Conservation (phyloP, 2,888 invertebrate species). For the Polydrusus tereticollis region DNA sequence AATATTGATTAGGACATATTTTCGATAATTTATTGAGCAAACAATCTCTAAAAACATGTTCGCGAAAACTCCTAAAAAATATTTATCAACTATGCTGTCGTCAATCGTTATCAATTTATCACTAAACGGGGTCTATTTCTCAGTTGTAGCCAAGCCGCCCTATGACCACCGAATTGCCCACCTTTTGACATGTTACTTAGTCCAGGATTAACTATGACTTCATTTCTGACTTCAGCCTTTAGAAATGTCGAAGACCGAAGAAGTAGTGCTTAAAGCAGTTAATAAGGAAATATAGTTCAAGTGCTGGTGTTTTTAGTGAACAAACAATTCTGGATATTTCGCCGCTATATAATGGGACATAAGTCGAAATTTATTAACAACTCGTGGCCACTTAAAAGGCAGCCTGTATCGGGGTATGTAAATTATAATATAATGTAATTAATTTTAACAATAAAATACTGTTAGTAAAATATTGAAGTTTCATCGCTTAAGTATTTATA, state of each 20-base stretch:
- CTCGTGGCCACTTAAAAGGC: conserved; percentile 48
- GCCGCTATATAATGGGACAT: conserved; percentile 37
- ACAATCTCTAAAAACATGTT: no score
- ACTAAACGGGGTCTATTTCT: conserved; percentile 32
- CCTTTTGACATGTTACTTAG: conserved; percentile 2
- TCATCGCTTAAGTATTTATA: no score
- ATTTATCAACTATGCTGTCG: conserved; percentile 34
- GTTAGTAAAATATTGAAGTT: neutral
- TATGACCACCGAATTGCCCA: neutral
- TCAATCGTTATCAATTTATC: conserved; percentile 38
- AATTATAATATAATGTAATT: neutral
- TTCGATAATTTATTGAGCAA: no score
- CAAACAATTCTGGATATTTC: neutral
- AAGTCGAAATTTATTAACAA: conserved; percentile 39
- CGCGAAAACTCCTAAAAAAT: conserved; percentile 24
- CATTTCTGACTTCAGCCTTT: neutral
- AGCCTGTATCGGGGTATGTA: conserved; percentile 46
- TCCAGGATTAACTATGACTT: neutral
- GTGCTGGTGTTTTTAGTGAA: neutral
- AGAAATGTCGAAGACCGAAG: neutral
- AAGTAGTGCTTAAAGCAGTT: neutral
- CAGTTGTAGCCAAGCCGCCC: conserved; percentile 15
- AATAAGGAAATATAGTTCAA: no score
- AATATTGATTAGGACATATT: neutral
- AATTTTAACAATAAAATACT: neutral